phyloP scores from a whole-genome alignment of 2,888 invertebrate genomes.

The Brachypalpus laphriformis region DNA sequence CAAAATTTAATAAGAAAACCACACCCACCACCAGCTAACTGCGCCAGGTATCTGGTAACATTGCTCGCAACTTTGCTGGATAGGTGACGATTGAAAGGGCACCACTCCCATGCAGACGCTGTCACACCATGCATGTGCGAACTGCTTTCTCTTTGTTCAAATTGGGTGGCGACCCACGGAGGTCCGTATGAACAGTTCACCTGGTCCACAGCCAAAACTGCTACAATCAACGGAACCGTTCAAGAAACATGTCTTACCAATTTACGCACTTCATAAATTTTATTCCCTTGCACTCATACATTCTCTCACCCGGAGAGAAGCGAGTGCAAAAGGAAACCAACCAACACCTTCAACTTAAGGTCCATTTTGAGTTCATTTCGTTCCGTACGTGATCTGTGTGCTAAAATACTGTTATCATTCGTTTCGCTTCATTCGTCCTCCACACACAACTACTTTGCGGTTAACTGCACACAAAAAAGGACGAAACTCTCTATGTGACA shows the following conservation, averaged over 20 bases:
- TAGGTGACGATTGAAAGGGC: constrained; percentile 20
- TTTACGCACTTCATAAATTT: constrained; percentile 68
- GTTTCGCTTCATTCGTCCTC: constrained; percentile 43
- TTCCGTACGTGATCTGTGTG: constrained; percentile 54
- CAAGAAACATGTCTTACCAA: constrained; percentile 52
- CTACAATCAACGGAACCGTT: constrained; percentile 28
- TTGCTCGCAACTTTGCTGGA: neutral
- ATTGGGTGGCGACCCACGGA: neutral
- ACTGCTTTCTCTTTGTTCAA: constrained; percentile 1
- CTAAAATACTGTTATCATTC: constrained; percentile 50
- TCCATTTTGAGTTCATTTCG: constrained; percentile 64
- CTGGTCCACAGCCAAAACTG: neutral
- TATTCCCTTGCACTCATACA: constrained; percentile 10
- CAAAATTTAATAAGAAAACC: constrained; percentile 52
- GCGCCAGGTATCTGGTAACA: neutral
- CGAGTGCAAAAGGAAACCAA: neutral
- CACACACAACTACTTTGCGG: constrained; percentile 60
- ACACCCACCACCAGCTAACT: constrained; percentile 11
- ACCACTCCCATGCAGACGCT: neutral
- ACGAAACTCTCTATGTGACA: constrained; percentile 42
- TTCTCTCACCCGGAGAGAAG: neutral
- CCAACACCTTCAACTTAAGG: constrained; percentile 23
- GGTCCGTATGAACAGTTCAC: neutral
- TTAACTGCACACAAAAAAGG: constrained; percentile 48
- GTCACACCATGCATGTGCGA: constrained; percentile 6